Percentiles rank a stretch among this genome's conserved stretches.
Evolutionary conservation across 2,797 vertebrate genomes (phyloP).

Genomic region (Tiaroga cobitis): DNA sequence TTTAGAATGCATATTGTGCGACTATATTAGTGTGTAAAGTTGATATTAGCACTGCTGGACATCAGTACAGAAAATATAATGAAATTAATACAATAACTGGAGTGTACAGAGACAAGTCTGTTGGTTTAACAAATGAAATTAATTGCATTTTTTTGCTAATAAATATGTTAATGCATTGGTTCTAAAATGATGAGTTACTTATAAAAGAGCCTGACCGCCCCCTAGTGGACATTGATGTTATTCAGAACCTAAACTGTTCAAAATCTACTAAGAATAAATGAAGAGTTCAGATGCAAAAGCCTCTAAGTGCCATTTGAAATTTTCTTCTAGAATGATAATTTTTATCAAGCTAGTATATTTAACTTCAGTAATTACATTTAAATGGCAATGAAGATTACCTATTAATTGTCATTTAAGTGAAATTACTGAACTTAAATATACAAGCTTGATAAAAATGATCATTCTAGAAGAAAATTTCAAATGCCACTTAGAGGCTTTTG

Average conservation of each 20-base stretch:
- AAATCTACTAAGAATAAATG: not conserved
- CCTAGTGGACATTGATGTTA: not conserved
- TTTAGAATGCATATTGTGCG: conserved; percentile 29
- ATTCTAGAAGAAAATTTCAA: too few relatives aligned
- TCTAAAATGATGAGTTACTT: not conserved
- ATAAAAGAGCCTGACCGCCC: conserved; percentile 10
- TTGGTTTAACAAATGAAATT: not conserved
- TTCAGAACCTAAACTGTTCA: not conserved
- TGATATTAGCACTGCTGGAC: conserved; percentile 12
- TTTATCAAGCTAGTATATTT: too few relatives aligned
- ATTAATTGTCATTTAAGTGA: too few relatives aligned
- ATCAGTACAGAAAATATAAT: not conserved
- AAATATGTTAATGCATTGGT: not conserved
- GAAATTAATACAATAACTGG: not conserved
- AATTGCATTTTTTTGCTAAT: not conserved
- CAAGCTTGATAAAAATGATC: too few relatives aligned
- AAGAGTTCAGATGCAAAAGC: too few relatives aligned
- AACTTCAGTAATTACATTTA: too few relatives aligned
- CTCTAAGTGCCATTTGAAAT: too few relatives aligned
- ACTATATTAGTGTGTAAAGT: conserved; percentile 12
- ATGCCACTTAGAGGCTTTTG: too few relatives aligned
- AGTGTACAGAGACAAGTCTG: not conserved
- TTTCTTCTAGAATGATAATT: too few relatives aligned
- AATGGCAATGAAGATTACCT: too few relatives aligned
- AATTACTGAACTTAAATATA: too few relatives aligned